Conservation (phyloP, 2,797 vertebrate genomes). For the Zalophus californianus region DNA sequence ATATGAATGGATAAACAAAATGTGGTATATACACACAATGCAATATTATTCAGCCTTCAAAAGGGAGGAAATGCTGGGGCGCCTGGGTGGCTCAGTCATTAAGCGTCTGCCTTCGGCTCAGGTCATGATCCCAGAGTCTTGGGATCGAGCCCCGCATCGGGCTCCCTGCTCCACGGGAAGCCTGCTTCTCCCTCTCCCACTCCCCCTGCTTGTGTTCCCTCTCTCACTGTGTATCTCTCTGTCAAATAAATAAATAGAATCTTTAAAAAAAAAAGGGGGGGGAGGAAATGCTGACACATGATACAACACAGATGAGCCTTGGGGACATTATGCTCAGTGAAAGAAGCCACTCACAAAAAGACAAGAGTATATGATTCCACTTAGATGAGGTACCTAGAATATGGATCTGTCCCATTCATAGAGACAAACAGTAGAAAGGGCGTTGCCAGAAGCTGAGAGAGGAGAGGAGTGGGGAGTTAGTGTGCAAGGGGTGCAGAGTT, state of each 20-base stretch:
- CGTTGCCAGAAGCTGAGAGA: neutral
- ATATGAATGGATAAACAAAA: neutral
- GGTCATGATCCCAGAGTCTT: no score
- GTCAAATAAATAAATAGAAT: no score
- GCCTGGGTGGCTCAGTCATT: no score
- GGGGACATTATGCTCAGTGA: neutral
- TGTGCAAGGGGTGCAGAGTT: neutral
- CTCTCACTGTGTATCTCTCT: no score
- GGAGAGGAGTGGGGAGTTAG: neutral
- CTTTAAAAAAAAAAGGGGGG: neutral
- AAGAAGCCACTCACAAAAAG: neutral
- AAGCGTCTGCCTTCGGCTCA: no score
- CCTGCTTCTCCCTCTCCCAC: no score
- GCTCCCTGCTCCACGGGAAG: no score
- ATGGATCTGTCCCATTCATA: neutral
- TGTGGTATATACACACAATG: neutral
- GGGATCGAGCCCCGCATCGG: no score
- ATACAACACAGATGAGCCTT: neutral
- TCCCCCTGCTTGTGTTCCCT: no score
- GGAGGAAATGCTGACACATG: neutral
- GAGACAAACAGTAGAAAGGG: neutral
- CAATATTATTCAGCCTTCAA: neutral
- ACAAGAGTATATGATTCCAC: neutral
- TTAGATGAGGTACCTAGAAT: neutral
- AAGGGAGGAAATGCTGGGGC: neutral